Evolutionary conservation across 2,888 invertebrate species (phyloP).

Genomic region (Ypsolopha sequella): DNA sequence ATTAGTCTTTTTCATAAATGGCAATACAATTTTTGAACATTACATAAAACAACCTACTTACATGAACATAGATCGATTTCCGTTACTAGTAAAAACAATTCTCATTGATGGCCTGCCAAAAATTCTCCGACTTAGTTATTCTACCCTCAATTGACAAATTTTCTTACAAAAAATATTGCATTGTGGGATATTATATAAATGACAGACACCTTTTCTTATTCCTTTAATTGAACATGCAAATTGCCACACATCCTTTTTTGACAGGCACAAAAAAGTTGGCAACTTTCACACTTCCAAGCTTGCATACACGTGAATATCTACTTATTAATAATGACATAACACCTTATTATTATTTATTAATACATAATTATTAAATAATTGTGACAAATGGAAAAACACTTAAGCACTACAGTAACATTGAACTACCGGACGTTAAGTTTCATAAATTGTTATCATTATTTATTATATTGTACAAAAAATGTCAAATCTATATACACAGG

Average conservation of each 20-base stretch:
- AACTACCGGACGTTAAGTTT: constrained; percentile 20
- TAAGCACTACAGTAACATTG: constrained; percentile 21
- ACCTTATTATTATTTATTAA: background rate
- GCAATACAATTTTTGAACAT: constrained; percentile 65
- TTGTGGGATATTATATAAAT: background rate
- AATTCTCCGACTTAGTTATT: too few species aligned
- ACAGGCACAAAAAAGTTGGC: background rate
- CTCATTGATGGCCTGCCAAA: background rate
- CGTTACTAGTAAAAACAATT: background rate
- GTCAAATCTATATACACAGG: background rate
- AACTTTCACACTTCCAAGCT: constrained; percentile 6
- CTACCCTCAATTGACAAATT: background rate
- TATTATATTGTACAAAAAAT: constrained; percentile 6
- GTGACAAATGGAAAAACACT: constrained; percentile 22
- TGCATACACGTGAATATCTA: background rate
- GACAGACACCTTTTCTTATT: background rate
- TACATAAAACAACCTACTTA: constrained; percentile 28
- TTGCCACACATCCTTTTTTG: background rate
- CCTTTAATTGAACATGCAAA: background rate
- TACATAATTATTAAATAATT: constrained; percentile 12
- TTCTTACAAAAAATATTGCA: background rate
- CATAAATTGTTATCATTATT: constrained; percentile 10
- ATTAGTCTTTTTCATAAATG: constrained; percentile 66
- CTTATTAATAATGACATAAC: constrained; percentile 1
- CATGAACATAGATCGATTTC: background rate